A percentile compares a stretch with the other conserved stretches of the same genome.
These are phyloP conservation scores for Notarius quadriscutis DNA, from an alignment of 2,113 vertebrate genomes.

Conservation along the genomic window DNA sequence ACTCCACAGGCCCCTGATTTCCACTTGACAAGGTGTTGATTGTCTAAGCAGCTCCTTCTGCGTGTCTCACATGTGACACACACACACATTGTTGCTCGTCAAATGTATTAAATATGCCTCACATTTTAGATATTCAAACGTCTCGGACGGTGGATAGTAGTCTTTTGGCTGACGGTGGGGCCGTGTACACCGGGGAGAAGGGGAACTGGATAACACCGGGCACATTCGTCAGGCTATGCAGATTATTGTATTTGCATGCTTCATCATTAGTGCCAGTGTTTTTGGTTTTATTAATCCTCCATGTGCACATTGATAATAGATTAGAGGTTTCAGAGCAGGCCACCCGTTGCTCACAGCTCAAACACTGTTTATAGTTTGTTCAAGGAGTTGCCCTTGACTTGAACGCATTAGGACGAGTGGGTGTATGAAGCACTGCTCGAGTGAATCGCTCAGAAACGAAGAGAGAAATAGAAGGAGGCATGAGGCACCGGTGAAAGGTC, in stretches of 20 bases:
- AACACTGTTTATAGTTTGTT: background rate
- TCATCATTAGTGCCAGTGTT: background rate
- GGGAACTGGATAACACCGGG: background rate
- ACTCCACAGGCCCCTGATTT: slow-evolving; percentile 16
- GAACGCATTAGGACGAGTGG: background rate
- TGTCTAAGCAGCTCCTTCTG: slow-evolving; percentile 30
- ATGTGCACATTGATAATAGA: slow-evolving; percentile 6
- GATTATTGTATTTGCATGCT: slow-evolving; percentile 2
- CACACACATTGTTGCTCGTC: slow-evolving; percentile 8
- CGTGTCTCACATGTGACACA: slow-evolving; percentile 22
- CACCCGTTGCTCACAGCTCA: background rate
- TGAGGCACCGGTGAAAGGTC: slow-evolving; percentile 6
- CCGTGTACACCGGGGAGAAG: background rate
- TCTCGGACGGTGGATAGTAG: background rate
- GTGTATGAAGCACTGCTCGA: background rate
- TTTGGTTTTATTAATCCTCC: slow-evolving; percentile 13
- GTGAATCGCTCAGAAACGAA: background rate
- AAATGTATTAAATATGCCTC: background rate
- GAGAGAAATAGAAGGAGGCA: background rate
- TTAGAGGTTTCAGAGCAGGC: slow-evolving; percentile 2
- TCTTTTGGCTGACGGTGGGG: background rate
- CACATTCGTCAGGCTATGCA: background rate
- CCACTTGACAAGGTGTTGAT: slow-evolving; percentile 40
- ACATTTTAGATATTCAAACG: background rate
- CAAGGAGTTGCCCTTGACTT: slow-evolving; percentile 1